Percentiles rank a stretch among this genome's conserved stretches.
These are phyloP conservation scores for Pinctada fucata DNA, from an alignment of 2,888 invertebrate species.

Conservation along the genomic window DNA sequence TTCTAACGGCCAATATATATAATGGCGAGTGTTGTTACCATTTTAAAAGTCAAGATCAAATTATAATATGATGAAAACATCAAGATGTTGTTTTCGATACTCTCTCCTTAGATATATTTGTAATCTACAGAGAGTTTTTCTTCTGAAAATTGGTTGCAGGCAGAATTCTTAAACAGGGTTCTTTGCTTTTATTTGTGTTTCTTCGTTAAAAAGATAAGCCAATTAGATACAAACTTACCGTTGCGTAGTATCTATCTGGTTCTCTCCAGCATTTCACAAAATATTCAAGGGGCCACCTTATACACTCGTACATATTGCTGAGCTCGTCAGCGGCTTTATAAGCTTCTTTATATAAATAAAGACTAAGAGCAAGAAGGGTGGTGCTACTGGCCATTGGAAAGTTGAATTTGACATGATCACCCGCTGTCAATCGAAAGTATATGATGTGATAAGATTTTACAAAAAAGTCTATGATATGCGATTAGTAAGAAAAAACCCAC, in stretches of 20 bases:
- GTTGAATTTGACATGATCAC: constrained; percentile 58
- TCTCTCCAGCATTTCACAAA: constrained; percentile 77
- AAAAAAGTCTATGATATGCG: no score
- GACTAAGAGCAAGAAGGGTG: constrained; percentile 51
- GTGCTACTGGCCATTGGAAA: constrained; percentile 53
- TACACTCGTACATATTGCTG: constrained; percentile 54
- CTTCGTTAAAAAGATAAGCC: not conserved
- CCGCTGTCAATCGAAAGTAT: constrained; percentile 40
- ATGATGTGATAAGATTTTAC: no score
- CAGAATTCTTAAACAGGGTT: not conserved
- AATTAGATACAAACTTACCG: constrained; percentile 35
- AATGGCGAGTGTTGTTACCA: not conserved
- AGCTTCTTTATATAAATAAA: constrained; percentile 49
- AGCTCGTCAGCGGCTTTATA: constrained; percentile 50
- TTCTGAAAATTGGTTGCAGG: not conserved
- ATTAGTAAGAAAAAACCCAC: no score
- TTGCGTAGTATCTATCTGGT: constrained; percentile 44
- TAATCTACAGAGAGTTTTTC: not conserved
- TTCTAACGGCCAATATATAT: no score
- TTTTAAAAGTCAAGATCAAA: not conserved
- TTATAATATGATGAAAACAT: not conserved
- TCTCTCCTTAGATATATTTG: not conserved
- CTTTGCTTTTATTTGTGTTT: not conserved
- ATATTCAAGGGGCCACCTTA: constrained; percentile 82
- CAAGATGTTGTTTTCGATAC: not conserved